Percentiles rank a stretch among this genome's conserved stretches.
phyloP scores from a whole-genome alignment of 1,140 invertebrate species.

The Manduca sexta region DNA sequence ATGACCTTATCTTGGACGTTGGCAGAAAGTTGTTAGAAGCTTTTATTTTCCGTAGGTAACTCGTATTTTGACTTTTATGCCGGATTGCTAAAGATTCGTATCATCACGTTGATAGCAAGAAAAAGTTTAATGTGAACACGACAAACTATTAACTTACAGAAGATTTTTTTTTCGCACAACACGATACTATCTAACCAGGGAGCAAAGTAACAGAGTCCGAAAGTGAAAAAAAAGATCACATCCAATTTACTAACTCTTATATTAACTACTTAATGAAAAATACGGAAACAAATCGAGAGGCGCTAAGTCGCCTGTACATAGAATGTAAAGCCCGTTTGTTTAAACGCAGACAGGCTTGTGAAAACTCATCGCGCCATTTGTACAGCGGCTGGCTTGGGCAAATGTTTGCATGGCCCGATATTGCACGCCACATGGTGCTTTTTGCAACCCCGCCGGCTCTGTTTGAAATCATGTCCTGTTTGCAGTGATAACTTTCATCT shows the following conservation, averaged over 20 bases:
- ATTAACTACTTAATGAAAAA: background rate
- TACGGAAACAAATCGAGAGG: background rate
- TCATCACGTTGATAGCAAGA: too few relatives aligned
- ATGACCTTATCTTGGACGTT: too few relatives aligned
- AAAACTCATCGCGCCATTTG: constrained; percentile 22
- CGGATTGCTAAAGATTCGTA: too few relatives aligned
- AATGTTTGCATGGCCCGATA: constrained; percentile 24
- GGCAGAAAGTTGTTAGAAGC: too few relatives aligned
- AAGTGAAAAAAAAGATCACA: too few relatives aligned
- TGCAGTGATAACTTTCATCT: constrained; percentile 21
- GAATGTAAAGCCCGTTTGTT: background rate
- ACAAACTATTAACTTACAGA: too few relatives aligned
- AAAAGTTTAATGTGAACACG: too few relatives aligned
- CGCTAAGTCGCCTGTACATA: background rate
- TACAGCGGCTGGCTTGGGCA: constrained; percentile 18
- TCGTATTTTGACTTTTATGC: too few relatives aligned
- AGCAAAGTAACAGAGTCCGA: too few relatives aligned
- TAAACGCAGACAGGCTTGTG: constrained; percentile 16
- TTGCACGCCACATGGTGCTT: constrained; percentile 25
- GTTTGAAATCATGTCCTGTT: constrained; percentile 21
- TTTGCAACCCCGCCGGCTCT: constrained; percentile 14
- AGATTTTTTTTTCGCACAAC: too few relatives aligned
- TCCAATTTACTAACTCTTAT: background rate
- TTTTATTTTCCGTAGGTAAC: too few relatives aligned
- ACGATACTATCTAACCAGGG: too few relatives aligned